phyloP scores from a whole-genome alignment of 2,113 vertebrate genomes.

The Sinocyclocheilus anophthalmus region DNA sequence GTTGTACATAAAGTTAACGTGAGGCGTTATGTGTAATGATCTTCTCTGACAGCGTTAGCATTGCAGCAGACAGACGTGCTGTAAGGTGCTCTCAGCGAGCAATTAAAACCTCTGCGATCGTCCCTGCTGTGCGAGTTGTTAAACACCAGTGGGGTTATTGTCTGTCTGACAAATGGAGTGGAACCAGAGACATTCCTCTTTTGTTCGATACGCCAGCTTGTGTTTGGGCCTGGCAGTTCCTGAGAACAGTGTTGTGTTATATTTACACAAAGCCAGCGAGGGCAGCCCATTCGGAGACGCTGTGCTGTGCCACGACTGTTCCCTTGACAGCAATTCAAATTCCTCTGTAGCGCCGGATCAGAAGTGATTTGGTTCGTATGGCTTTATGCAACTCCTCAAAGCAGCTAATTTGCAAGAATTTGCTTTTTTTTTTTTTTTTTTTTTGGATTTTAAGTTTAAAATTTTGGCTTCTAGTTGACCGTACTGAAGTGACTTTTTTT shows the following conservation, averaged over 20 bases:
- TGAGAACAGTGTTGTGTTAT: slow-evolving; percentile 56
- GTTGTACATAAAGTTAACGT: background rate
- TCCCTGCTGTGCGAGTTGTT: slow-evolving; percentile 85
- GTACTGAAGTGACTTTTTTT: background rate
- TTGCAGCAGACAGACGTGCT: background rate
- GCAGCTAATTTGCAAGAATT: background rate
- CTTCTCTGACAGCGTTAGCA: background rate
- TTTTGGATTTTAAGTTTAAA: background rate
- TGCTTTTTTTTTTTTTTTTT: background rate
- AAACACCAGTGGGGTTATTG: slow-evolving; percentile 90
- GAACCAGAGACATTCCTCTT: slow-evolving; percentile 78
- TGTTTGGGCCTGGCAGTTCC: slow-evolving; percentile 48
- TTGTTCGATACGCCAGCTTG: slow-evolving; percentile 65
- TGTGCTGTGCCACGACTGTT: slow-evolving; percentile 2
- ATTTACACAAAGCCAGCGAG: slow-evolving; percentile 14
- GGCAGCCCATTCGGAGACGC: slow-evolving; percentile 8
- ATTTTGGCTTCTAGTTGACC: background rate
- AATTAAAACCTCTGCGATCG: slow-evolving; percentile 87
- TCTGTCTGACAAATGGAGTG: slow-evolving; percentile 84
- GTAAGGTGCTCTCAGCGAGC: slow-evolving; percentile 72
- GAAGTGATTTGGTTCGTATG: slow-evolving; percentile 41
- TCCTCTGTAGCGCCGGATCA: slow-evolving; percentile 15
- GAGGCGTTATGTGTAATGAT: background rate
- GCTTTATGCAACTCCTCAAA: slow-evolving; percentile 15
- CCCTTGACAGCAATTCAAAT: slow-evolving; percentile 10